Evolutionary conservation across 2,888 invertebrate species (phyloP).

Genomic region (Ochropacha duplaris): DNA sequence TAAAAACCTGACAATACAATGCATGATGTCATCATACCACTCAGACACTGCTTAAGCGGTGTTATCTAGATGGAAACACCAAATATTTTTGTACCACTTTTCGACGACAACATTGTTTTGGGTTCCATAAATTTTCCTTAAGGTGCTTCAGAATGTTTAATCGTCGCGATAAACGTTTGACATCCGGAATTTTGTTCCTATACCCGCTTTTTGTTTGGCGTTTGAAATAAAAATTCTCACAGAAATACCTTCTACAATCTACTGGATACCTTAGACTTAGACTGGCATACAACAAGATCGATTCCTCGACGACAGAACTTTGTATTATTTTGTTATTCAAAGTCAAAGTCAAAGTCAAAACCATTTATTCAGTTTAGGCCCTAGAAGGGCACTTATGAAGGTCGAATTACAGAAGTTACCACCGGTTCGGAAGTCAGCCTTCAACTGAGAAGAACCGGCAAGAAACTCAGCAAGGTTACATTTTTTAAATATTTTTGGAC

Average conservation of each 20-base stretch:
- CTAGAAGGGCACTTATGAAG: too few species aligned
- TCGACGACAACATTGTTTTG: not conserved
- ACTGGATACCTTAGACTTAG: not conserved
- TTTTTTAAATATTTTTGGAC: too few species aligned
- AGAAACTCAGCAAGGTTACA: too few species aligned
- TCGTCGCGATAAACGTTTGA: not conserved
- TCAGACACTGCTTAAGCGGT: not conserved
- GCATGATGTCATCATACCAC: not conserved
- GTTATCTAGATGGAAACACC: not conserved
- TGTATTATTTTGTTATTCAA: too few species aligned
- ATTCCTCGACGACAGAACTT: not conserved
- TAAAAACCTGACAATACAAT: not conserved
- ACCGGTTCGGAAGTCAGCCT: too few species aligned
- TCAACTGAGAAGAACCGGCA: too few species aligned
- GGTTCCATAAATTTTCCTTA: not conserved
- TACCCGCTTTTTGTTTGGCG: not conserved
- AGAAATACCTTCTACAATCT: not conserved
- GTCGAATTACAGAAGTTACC: too few species aligned
- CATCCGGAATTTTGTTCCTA: constrained; percentile 3
- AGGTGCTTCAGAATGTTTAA: constrained; percentile 4
- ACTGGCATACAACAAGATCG: not conserved
- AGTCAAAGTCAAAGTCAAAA: too few species aligned
- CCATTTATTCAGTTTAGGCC: too few species aligned
- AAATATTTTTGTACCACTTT: not conserved
- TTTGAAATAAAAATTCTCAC: not conserved